Evolutionary conservation across 2,113 vertebrate species (phyloP).

Genomic region (Serranochromis macrocephalus): DNA sequence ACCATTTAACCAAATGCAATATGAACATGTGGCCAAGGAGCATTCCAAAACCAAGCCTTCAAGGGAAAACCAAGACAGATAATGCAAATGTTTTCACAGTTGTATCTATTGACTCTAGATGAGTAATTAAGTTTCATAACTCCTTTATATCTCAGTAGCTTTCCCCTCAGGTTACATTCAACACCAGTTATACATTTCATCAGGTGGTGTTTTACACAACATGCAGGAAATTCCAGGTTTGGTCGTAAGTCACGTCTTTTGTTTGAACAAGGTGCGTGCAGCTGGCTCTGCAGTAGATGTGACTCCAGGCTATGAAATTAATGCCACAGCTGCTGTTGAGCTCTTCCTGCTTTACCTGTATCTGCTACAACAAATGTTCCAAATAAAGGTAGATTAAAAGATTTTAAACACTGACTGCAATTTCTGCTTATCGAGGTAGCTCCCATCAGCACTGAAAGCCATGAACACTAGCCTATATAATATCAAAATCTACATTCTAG

Average conservation of each 20-base stretch:
- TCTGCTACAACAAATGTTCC: background rate
- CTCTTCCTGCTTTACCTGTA: background rate
- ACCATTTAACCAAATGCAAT: background rate
- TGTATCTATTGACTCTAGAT: background rate
- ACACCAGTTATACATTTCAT: background rate
- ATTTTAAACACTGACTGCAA: background rate
- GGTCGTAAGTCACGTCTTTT: background rate
- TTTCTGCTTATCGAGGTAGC: background rate
- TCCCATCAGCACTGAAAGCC: background rate
- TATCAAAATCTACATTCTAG: background rate
- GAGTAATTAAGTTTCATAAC: background rate
- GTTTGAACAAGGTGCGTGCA: conserved; percentile 1
- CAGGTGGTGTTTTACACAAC: background rate
- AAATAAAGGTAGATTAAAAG: background rate
- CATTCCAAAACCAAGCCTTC: background rate
- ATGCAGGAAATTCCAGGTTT: conserved; percentile 1
- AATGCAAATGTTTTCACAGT: conserved; percentile 15
- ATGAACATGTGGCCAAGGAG: conserved; percentile 12
- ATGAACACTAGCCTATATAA: background rate
- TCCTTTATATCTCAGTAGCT: background rate
- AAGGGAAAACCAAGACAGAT: background rate
- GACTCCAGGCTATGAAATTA: conserved; percentile 1
- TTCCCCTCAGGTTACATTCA: background rate
- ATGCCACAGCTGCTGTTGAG: background rate
- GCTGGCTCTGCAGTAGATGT: background rate